Evolutionary conservation across 2,888 invertebrate species (phyloP).

Genomic region (Anagyrus pseudococci): DNA sequence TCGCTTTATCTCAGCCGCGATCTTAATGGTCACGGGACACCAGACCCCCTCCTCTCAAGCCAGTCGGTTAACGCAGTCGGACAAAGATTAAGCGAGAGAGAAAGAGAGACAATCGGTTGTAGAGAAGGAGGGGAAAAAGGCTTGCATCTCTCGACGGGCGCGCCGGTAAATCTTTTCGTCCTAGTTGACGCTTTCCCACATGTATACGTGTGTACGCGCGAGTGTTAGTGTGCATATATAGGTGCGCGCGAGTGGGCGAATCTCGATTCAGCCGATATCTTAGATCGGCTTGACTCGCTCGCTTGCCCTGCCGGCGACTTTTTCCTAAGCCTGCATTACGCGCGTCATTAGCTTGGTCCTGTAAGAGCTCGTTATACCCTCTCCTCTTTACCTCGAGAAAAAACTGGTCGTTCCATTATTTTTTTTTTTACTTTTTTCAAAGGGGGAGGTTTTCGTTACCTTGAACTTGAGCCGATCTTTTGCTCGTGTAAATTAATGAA

Average conservation of each 20-base stretch:
- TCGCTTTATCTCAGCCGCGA: too few relatives aligned
- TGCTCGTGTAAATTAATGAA: too few relatives aligned
- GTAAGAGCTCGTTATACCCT: neutral
- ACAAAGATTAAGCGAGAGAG: neutral
- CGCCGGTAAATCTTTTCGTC: conserved; percentile 4
- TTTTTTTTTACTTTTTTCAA: neutral
- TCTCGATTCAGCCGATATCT: conserved; percentile 16
- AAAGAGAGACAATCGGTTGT: too few relatives aligned
- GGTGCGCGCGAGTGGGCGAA: conserved; percentile 1
- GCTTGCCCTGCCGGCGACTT: too few relatives aligned
- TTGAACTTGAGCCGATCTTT: too few relatives aligned
- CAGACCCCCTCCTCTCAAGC: too few relatives aligned
- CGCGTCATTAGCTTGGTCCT: conserved; percentile 12
- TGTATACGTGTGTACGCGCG: conserved; percentile 13
- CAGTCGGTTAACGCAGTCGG: too few relatives aligned
- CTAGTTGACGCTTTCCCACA: conserved; percentile 11
- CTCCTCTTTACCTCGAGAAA: too few relatives aligned
- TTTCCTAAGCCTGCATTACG: conserved; percentile 11
- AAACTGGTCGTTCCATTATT: too few relatives aligned
- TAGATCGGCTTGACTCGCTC: conserved; percentile 15
- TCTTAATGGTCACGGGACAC: too few relatives aligned
- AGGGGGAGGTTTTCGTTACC: too few relatives aligned
- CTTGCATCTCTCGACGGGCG: conserved; percentile 1
- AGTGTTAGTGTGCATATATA: too few relatives aligned
- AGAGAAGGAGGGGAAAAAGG: neutral